Base-by-base conservation (phyloP, 2,113 vertebrate species). In the Sceloporus tristichus region DNA sequence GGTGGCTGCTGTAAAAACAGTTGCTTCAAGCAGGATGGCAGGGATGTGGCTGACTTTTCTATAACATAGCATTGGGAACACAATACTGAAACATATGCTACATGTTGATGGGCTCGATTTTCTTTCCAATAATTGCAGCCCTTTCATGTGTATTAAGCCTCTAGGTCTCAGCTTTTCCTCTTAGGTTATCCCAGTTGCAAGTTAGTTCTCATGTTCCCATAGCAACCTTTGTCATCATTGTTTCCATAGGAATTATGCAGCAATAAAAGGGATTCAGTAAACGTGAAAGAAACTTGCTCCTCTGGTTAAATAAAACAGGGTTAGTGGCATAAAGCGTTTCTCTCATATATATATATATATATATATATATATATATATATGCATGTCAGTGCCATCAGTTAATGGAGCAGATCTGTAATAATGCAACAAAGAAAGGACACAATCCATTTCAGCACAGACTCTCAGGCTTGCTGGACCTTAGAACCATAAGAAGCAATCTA, bases 1-100 rank as follows among this genome's bases (percentile, higher is more conserved):
- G 65, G 4, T 90, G 89, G 89, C n/a, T 86, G 85, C 88, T 88
- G 79, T 91, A 89, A 92, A 92, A 91, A 88, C 54, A 91, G 82
- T 73, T 74, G 82, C 94, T 94, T 93, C 92, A 91, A 90, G 90
- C 88, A 93, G 90, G 92, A 89, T 88, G 76, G 90, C 76, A 65
- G 86, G 75, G 87, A 59, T 88, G 65, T 53, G 9, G 7, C 53
- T 90, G 88, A 74, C 68, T 80, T 95, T 93, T 93, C 87, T 18
- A 83, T 65, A 83, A 85, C 89, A 62, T 38, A 68, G 74, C 76
- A 88, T 93, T 85, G 91, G 42, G 90, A 89, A 91, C 84, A 90
- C 92, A 89, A 90, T 90, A 74, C 79, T 48, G 48, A 91, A 34
- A 89, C 59, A 86, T 42, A 18, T 23, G 84, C 87, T 86, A 84